Evolutionary conservation across 1,140 invertebrate genomes (phyloP).

Genomic region (Zaprionus davidi): DNA sequence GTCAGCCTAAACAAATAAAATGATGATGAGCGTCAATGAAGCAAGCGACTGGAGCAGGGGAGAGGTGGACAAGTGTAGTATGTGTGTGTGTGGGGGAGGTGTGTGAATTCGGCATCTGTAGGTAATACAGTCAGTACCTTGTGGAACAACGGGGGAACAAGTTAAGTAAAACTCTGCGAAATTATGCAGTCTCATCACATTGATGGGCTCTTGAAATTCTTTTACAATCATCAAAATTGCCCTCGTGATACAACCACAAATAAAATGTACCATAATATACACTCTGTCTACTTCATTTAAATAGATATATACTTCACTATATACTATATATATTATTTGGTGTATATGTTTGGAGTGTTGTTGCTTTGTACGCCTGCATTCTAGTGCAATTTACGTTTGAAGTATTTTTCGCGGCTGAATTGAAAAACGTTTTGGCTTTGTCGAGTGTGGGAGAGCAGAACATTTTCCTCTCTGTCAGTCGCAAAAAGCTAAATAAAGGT

Average conservation of each 20-base stretch:
- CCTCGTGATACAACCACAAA: neutral
- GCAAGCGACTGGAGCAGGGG: conserved; percentile 60
- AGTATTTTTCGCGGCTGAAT: conserved; percentile 61
- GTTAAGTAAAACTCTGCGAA: neutral
- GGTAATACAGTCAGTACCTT: too few relatives aligned
- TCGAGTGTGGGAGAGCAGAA: too few relatives aligned
- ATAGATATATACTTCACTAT: conserved; percentile 17
- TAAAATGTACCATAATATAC: neutral
- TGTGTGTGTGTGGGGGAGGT: neutral
- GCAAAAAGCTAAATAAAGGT: neutral
- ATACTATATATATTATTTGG: neutral
- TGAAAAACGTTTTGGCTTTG: conserved; percentile 54
- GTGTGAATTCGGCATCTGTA: conserved; percentile 1
- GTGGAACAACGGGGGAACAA: neutral
- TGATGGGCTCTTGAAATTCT: conserved; percentile 2
- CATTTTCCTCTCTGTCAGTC: conserved; percentile 2
- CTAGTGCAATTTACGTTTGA: conserved; percentile 57
- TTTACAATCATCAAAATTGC: neutral
- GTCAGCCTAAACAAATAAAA: conserved; percentile 75
- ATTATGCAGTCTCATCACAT: neutral
- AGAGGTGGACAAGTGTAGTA: neutral
- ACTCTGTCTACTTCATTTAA: conserved; percentile 22
- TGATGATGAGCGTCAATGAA: conserved; percentile 80
- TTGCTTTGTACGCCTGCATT: conserved; percentile 50
- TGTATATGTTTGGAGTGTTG: neutral